Conservation (phyloP, 1,140 invertebrate species). For the Leguminivora glycinivorella region DNA sequence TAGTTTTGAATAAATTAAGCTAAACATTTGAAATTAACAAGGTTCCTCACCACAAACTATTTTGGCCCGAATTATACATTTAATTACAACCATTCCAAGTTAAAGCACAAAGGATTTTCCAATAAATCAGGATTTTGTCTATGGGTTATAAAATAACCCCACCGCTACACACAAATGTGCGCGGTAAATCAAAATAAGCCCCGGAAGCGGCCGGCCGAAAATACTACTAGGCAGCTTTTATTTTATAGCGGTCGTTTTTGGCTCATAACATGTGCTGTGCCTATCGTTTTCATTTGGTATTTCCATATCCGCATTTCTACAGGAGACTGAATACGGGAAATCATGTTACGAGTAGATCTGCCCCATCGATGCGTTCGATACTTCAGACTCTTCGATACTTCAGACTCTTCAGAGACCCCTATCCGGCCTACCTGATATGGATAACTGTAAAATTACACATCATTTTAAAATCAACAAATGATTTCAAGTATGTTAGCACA, state of each 20-base stretch:
- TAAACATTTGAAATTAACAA: too few relatives aligned
- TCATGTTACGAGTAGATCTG: too few relatives aligned
- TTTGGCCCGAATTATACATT: too few relatives aligned
- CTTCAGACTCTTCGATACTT: too few relatives aligned
- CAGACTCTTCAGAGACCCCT: too few relatives aligned
- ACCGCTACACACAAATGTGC: conserved; percentile 31
- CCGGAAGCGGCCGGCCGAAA: background rate
- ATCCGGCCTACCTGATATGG: too few relatives aligned
- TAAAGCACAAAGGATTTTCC: background rate
- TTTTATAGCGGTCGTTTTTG: conserved; percentile 2
- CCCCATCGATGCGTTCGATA: too few relatives aligned
- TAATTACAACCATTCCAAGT: background rate
- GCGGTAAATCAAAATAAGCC: conserved; percentile 19
- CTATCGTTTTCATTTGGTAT: background rate
- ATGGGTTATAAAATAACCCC: background rate
- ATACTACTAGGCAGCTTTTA: conserved; percentile 3
- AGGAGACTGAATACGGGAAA: background rate
- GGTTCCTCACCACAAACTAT: too few relatives aligned
- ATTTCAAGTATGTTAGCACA: too few relatives aligned
- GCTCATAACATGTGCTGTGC: background rate
- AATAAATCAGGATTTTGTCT: conserved; percentile 6
- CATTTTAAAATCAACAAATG: too few relatives aligned
- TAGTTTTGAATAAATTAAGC: too few relatives aligned
- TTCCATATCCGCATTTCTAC: background rate
- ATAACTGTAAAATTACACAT: too few relatives aligned